Conservation (phyloP, 1,140 invertebrate species). For the Pseudomyrmex flavicornis region DNA sequence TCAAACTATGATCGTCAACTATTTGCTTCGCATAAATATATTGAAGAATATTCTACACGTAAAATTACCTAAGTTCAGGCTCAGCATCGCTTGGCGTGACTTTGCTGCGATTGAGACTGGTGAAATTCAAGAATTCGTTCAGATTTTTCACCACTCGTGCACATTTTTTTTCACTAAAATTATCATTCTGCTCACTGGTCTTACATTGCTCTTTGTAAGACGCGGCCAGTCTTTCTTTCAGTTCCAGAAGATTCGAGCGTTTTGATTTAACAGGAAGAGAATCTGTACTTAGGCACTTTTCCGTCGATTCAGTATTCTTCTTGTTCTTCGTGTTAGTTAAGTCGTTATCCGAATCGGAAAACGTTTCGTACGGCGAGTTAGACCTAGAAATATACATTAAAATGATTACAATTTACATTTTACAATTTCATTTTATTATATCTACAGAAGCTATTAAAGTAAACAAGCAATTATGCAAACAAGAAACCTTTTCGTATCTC, state of each 20-base stretch:
- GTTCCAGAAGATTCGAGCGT: constrained; percentile 71
- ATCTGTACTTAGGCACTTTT: constrained; percentile 80
- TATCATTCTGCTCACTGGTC: constrained; percentile 67
- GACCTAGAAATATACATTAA: constrained; percentile 64
- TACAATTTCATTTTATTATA: no score
- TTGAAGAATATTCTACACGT: background rate
- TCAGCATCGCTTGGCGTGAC: constrained; percentile 78
- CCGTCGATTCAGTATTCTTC: constrained; percentile 77
- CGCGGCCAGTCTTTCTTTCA: constrained; percentile 70
- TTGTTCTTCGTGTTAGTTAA: constrained; percentile 77
- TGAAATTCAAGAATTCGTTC: constrained; percentile 93
- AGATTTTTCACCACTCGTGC: constrained; percentile 90
- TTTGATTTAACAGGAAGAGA: constrained; percentile 75
- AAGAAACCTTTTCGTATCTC: constrained; percentile 75
- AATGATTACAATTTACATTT: background rate
- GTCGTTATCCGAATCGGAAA: constrained; percentile 75
- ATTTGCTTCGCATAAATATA: background rate
- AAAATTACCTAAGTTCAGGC: constrained; percentile 73
- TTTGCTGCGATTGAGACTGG: constrained; percentile 88
- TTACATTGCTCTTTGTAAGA: constrained; percentile 71
- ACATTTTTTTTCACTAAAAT: constrained; percentile 79
- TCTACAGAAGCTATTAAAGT: background rate
- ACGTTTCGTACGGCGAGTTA: constrained; percentile 67
- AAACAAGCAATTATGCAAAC: constrained; percentile 8
- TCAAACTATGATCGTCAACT: background rate